Evolutionary conservation across 30 jellyfish, hydroid and myxozoan species (phyloP).

Genomic region (Morbakka virulenta): DNA sequence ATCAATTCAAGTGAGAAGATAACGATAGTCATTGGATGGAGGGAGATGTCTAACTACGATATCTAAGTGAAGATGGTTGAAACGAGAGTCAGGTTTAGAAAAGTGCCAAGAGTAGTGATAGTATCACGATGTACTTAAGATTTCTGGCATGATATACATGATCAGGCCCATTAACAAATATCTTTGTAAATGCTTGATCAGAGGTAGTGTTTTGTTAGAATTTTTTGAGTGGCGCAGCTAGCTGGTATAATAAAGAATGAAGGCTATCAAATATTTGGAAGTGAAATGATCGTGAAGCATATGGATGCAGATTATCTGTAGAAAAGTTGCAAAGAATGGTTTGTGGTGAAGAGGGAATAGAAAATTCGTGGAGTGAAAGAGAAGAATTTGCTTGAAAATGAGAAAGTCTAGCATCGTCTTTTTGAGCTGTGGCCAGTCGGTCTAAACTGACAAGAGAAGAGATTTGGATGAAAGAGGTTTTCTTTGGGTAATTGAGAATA

Average conservation of each 20-base stretch:
- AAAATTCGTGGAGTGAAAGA: neutral
- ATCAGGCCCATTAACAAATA: neutral
- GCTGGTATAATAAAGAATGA: constrained; percentile 15
- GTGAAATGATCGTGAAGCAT: neutral
- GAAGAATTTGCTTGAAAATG: neutral
- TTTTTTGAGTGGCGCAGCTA: constrained; percentile 25
- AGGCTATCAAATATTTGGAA: neutral
- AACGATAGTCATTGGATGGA: neutral
- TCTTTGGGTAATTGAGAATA: neutral
- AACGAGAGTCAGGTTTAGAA: constrained; percentile 21
- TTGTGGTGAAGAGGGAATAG: neutral
- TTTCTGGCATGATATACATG: neutral
- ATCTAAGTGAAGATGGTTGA: constrained; percentile 41
- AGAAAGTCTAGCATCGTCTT: constrained; percentile 1
- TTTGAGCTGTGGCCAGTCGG: constrained; percentile 8
- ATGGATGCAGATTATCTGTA: neutral
- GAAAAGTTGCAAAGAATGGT: constrained; percentile 6
- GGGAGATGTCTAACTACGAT: constrained; percentile 54
- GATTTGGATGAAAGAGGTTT: neutral
- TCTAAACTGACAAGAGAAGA: neutral
- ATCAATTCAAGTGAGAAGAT: constrained; percentile 22
- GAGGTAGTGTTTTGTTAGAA: neutral
- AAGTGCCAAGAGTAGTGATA: neutral
- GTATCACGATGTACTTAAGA: neutral
- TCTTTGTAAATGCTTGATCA: neutral